These are phyloP conservation scores for Acanthosepion esculentum DNA, from an alignment of 2,888 invertebrate genomes.

Conservation along the genomic window DNA sequence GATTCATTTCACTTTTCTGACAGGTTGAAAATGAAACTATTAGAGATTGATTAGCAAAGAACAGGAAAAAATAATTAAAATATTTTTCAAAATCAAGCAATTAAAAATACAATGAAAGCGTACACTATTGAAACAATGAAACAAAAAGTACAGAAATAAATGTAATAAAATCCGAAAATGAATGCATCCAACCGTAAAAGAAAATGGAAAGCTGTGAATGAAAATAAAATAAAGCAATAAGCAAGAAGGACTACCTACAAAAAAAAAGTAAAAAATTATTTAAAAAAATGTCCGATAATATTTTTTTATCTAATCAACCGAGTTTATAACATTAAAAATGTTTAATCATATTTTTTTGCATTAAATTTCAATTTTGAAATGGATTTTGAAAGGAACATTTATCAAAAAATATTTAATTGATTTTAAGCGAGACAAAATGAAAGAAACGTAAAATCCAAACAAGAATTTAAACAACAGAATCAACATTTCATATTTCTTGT, in stretches of 20 bases:
- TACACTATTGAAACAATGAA: background rate
- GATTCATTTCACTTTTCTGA: slow-evolving; percentile 20
- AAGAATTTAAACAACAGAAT: background rate
- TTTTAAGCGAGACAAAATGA: background rate
- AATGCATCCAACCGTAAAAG: background rate
- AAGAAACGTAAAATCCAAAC: background rate
- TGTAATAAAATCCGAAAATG: background rate
- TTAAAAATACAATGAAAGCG: slow-evolving; percentile 33
- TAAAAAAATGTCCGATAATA: background rate
- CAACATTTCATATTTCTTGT: background rate
- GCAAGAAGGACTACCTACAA: background rate
- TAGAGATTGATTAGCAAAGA: background rate
- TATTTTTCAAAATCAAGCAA: background rate
- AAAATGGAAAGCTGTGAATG: background rate
- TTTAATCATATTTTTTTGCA: background rate
- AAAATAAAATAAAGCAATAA: background rate
- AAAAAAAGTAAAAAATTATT: background rate
- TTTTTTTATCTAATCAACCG: background rate
- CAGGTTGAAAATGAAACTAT: slow-evolving; percentile 33
- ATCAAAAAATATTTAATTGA: background rate
- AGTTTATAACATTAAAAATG: background rate
- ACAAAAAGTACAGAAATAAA: background rate
- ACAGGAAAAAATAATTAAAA: background rate
- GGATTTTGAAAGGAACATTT: background rate
- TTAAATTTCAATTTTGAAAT: slow-evolving; percentile 33